These are phyloP conservation scores for Semnopithecus entellus DNA, from an alignment of 2,113 vertebrate species.

Conservation along the genomic window DNA sequence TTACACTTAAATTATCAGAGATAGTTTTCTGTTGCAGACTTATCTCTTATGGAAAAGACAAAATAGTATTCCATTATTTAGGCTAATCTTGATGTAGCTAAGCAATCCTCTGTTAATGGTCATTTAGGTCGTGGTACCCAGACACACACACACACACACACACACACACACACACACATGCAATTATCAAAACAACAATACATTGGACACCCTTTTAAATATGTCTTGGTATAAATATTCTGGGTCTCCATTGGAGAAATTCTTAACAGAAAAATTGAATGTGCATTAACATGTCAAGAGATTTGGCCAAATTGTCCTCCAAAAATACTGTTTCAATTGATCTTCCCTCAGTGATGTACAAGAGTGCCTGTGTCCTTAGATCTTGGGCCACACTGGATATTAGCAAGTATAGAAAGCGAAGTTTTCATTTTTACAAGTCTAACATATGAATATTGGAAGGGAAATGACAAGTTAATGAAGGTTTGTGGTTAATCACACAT, in stretches of 20 bases:
- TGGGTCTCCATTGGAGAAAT: background rate
- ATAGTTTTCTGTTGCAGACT: background rate
- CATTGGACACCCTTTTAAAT: background rate
- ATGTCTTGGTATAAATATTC: background rate
- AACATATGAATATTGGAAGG: background rate
- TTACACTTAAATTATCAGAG: background rate
- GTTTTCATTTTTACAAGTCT: background rate
- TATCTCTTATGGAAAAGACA: background rate
- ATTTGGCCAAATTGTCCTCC: background rate
- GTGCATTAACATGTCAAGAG: background rate
- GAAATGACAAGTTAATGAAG: background rate
- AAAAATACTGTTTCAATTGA: background rate
- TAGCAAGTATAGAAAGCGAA: background rate
- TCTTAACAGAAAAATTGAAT: background rate
- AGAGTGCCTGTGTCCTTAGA: background rate
- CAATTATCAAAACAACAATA: background rate
- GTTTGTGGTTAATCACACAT: background rate
- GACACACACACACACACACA: too few species aligned
- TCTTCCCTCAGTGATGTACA: background rate
- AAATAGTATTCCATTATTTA: background rate
- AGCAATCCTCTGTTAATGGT: background rate
- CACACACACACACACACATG: too few species aligned
- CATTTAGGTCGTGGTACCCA: background rate
- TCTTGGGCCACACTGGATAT: background rate
- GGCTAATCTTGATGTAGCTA: background rate